These are phyloP conservation scores for Psephotus haematonotus DNA, from an alignment of 2,113 vertebrate species.

Conservation along the genomic window DNA sequence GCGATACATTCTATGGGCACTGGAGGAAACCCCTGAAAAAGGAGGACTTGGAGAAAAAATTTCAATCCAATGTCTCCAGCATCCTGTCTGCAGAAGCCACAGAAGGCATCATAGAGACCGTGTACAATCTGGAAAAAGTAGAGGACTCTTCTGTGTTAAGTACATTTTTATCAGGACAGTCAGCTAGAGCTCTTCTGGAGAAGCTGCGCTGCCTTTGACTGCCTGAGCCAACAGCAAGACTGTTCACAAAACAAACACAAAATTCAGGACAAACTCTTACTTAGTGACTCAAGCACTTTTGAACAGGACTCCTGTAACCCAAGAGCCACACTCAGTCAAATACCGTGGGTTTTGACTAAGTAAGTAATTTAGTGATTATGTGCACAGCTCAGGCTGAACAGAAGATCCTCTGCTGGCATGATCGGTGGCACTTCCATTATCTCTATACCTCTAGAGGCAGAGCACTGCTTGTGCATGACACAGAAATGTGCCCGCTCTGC, in stretches of 20 bases:
- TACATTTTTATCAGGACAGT: slow-evolving; percentile 74
- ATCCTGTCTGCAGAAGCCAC: slow-evolving; percentile 69
- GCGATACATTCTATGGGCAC: slow-evolving; percentile 89
- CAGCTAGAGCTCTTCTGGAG: background rate
- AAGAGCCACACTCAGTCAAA: background rate
- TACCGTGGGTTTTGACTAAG: background rate
- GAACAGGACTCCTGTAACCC: background rate
- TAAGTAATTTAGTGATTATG: background rate
- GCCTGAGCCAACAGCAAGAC: background rate
- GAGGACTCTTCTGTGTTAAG: slow-evolving; percentile 76
- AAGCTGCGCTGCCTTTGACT: background rate
- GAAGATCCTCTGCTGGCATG: background rate
- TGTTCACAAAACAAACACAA: background rate
- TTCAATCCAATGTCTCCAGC: slow-evolving; percentile 75
- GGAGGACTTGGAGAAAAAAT: slow-evolving; percentile 85
- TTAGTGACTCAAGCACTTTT: background rate
- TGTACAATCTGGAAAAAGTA: slow-evolving; percentile 80
- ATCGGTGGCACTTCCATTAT: background rate
- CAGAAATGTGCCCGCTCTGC: background rate
- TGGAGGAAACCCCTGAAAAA: slow-evolving; percentile 89
- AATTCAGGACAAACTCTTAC: background rate
- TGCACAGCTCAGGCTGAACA: background rate
- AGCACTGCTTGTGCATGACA: accelerated
- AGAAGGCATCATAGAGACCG: slow-evolving; percentile 75
- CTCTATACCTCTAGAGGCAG: background rate